These are phyloP conservation scores for Bombylius discolor DNA, from an alignment of 2,888 invertebrate species.

Conservation along the genomic window DNA sequence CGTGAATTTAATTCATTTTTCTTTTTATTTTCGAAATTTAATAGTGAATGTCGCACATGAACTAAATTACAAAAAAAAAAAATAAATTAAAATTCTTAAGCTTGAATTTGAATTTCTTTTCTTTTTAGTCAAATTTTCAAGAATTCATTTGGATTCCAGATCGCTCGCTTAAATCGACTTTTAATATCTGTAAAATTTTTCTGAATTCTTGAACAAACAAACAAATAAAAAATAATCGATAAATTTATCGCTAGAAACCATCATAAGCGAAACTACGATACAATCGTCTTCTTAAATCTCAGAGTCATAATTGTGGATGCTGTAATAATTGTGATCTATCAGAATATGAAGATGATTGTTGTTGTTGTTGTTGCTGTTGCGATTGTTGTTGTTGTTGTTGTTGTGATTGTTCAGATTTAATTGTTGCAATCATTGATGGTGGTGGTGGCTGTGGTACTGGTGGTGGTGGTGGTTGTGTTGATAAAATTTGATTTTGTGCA, in stretches of 20 bases:
- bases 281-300: slow-evolving; percentile 33
- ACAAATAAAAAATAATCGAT: too few relatives aligned
- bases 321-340: slow-evolving; percentile 21
- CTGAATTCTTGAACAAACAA: too few relatives aligned
- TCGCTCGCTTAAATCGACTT: too few relatives aligned
- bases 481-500: not conserved
- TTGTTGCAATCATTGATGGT: slow-evolving; percentile 14
- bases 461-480: not conserved
- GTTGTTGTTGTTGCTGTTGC: slow-evolving; percentile 2
- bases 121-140: too few relatives aligned
- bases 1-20: too few relatives aligned
- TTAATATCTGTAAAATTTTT: too few relatives aligned
- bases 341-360: slow-evolving; percentile 13
- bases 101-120: too few relatives aligned
- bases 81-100: too few relatives aligned
- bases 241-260: slow-evolving; percentile 12
- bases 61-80: too few relatives aligned
- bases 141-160: too few relatives aligned
- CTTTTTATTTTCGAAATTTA: too few relatives aligned
- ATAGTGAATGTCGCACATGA: too few relatives aligned
- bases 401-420: slow-evolving; percentile 8
- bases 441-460: not conserved
- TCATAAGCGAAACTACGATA: slow-evolving; percentile 32
- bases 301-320: slow-evolving; percentile 37
- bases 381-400: slow-evolving; percentile 1